phyloP scores from a whole-genome alignment of 2,888 invertebrate species.

The Eupithecia pulchellata region DNA sequence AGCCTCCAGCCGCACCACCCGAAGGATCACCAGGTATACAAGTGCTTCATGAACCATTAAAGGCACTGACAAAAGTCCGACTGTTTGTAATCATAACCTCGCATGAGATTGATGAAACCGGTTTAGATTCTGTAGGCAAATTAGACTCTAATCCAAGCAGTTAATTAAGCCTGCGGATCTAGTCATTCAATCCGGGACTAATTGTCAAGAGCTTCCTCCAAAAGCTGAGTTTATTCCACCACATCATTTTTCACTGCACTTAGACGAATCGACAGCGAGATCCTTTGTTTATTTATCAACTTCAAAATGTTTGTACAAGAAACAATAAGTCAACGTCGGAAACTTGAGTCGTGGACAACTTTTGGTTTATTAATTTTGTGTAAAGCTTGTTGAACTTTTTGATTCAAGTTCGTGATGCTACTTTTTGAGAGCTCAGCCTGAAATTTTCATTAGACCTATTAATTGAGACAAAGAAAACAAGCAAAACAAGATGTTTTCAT shows the following conservation, averaged over 20 bases:
- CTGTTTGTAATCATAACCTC: background rate
- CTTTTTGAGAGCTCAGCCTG: constrained; percentile 7
- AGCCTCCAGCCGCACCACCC: too few relatives aligned
- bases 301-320: constrained; percentile 20
- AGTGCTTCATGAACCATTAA: too few relatives aligned
- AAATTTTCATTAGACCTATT: background rate
- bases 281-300: constrained; percentile 24
- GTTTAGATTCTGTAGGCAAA: background rate
- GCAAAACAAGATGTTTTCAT: background rate
- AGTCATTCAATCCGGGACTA: background rate
- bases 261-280: constrained; percentile 2
- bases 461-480: background rate
- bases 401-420: constrained; percentile 9
- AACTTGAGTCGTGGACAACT: constrained; percentile 15
- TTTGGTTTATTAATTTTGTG: constrained; percentile 26
- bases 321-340: constrained; percentile 30
- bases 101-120: background rate
- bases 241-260: constrained; percentile 21
- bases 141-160: constrained; percentile 1
- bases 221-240: constrained; percentile 7
- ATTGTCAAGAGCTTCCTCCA: constrained; percentile 10
- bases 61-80: background rate
- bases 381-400: constrained; percentile 26
- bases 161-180: constrained; percentile 1
- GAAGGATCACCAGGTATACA: too few relatives aligned